phyloP scores from a whole-genome alignment of 2,797 vertebrate species.

The Gallinago nigripennis region DNA sequence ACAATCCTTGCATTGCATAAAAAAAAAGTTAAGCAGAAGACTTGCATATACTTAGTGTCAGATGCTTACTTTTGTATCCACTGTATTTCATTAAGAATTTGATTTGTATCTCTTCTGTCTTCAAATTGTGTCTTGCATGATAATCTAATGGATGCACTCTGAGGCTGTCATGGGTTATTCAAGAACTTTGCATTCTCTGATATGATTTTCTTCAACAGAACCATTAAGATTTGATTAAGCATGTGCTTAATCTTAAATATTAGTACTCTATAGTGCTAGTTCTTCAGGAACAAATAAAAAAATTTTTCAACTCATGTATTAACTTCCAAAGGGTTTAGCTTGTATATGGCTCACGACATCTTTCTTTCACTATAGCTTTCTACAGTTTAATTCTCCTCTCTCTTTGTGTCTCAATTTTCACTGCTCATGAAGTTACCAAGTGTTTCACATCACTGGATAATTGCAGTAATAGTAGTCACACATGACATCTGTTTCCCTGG shows the following conservation, averaged over 20 bases:
- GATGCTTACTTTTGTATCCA: not conserved
- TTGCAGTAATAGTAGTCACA: not conserved
- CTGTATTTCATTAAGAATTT: not conserved
- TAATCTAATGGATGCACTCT: not conserved
- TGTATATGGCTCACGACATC: not conserved
- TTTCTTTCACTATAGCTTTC: not conserved
- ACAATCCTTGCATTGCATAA: not conserved
- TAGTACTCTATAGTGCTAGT: not conserved
- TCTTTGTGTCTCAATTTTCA: not conserved
- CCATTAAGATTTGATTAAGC: not conserved
- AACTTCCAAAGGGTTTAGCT: not conserved
- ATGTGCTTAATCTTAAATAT: not conserved
- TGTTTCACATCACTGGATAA: not conserved
- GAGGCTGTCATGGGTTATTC: not conserved
- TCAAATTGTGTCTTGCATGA: fast-evolving
- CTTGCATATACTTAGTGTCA: not conserved
- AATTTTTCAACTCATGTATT: not conserved
- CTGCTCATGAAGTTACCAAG: not conserved
- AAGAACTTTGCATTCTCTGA: not conserved
- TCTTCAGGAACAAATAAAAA: not conserved
- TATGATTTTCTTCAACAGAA: not conserved
- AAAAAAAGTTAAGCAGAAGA: not conserved
- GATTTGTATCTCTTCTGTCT: not conserved
- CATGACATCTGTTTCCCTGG: conserved; percentile 22
- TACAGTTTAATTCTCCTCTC: not conserved